Conservation (phyloP, 2,113 vertebrate genomes). For the Benitochromis conjunctus region DNA sequence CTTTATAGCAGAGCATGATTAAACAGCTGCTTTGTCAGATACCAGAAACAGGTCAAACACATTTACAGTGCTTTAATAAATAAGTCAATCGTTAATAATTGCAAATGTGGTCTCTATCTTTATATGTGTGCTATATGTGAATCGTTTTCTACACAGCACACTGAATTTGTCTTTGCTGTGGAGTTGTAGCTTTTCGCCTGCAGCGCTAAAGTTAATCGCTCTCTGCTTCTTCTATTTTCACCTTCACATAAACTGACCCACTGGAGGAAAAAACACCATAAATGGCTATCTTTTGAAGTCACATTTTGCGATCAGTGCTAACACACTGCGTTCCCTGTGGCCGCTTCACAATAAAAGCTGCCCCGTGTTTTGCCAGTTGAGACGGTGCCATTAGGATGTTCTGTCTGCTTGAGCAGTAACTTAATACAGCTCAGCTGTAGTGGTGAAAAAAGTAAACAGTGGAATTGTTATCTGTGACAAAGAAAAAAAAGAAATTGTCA, state of each 20-base stretch:
- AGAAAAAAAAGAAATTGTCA: not conserved
- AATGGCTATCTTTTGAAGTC: not conserved
- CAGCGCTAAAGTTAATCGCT: not conserved
- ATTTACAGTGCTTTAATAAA: not conserved
- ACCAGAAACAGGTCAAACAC: not conserved
- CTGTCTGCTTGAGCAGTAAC: not conserved
- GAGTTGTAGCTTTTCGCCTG: not conserved
- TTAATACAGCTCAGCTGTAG: not conserved
- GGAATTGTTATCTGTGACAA: not conserved
- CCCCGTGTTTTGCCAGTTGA: not conserved
- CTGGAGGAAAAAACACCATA: not conserved
- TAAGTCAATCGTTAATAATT: not conserved
- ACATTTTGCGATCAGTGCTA: not conserved
- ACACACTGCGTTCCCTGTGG: not conserved
- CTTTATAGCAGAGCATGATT: not conserved
- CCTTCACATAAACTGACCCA: not conserved
- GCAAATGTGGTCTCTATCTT: not conserved
- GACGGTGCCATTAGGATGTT: not conserved
- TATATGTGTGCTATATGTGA: not conserved
- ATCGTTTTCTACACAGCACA: not conserved
- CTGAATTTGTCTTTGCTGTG: not conserved
- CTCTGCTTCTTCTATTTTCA: not conserved
- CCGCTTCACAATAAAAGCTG: not conserved
- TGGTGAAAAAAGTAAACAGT: not conserved
- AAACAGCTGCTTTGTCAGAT: not conserved